Evolutionary conservation across 2,113 vertebrate genomes (phyloP), one percentile per base, ranked within the genome.

Genomic region (Agapornis roseicollis): DNA sequence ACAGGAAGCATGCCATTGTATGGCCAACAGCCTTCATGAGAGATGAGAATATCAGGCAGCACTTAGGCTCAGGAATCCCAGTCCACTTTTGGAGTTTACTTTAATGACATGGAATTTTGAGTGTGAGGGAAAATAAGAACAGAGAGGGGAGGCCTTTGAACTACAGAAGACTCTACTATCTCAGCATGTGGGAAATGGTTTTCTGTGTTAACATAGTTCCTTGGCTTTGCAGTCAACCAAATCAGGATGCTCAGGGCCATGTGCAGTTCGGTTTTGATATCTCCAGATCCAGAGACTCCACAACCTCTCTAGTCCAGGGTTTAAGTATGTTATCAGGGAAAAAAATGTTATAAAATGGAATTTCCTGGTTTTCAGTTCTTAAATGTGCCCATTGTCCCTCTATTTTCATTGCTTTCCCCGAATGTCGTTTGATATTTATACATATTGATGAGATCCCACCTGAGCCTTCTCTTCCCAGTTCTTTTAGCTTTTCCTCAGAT

Each of bases 11-110:
- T 1, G 3, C 8, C 6, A 4, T 35, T 2, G 1, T 47, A 20
- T 0, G 1, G 12, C 22, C 33, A 84, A 85, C 5, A 31, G 5
- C 23, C 17, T 71, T 42, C 0, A 0, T 39, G 35, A 56, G 35
- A 55, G 14, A 25, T 73, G 53, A 70, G 37, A 52, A 29, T 39
- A 18, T 63, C 18, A 33, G 52, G 19, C 14, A 47, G 29, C 19
- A 13, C 28, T 20, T 28, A 15, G 19, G 35, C 41, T 55, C 33
- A 28, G 42, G 44, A 58, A 58, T 58, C 14, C 24, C 27, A n/a
- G 5, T 44, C 28, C 42, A 41, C 20, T 64, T 46, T 64, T 35
- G 25, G 63, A 44, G 11, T 50, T 74, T 46, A 41, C 27, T 81
- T 39, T 28, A 80, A 35, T 39, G 13, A 14, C 18, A 6, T 35